phyloP scores from a whole-genome alignment of 2,888 invertebrate genomes.

The Hemistola chrysoprasaria region DNA sequence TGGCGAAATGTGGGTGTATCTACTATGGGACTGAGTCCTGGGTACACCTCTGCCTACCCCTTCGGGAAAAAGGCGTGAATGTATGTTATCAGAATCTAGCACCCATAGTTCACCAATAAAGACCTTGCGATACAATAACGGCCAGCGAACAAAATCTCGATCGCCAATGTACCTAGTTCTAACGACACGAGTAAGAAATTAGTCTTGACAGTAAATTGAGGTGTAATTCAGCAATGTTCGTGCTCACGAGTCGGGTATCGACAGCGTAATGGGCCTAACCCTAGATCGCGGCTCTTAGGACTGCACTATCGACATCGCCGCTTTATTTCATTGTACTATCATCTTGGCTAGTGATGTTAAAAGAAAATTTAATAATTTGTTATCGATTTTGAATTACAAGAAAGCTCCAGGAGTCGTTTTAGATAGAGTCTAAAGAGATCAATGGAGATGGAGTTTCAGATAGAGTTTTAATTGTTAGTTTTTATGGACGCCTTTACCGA shows the following conservation, averaged over 20 bases:
- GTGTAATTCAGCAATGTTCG: constrained; percentile 79
- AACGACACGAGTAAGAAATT: constrained; percentile 74
- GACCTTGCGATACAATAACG: constrained; percentile 17
- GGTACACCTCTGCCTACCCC: no score
- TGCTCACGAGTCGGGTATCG: constrained; percentile 76
- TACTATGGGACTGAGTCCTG: no score
- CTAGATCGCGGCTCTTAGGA: constrained; percentile 54
- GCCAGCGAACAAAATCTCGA: constrained; percentile 32
- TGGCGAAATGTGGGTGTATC: no score
- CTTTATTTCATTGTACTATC: not conserved
- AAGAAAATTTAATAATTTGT: no score
- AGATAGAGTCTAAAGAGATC: no score
- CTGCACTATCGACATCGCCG: constrained; percentile 45
- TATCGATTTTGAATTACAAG: no score
- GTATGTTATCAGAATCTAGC: not conserved
- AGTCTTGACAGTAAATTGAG: constrained; percentile 79
- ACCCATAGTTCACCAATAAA: constrained; percentile 2
- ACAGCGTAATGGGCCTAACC: constrained; percentile 69
- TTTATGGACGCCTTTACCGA: no score
- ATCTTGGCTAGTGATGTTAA: no score
- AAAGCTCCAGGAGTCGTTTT: no score
- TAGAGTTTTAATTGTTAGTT: no score
- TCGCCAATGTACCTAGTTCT: constrained; percentile 45
- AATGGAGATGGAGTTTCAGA: no score
- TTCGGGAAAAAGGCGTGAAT: no score